These are phyloP conservation scores for Paragorgia papillata DNA, from an alignment of 92 coral and sea anemone species.

Conservation along the genomic window DNA sequence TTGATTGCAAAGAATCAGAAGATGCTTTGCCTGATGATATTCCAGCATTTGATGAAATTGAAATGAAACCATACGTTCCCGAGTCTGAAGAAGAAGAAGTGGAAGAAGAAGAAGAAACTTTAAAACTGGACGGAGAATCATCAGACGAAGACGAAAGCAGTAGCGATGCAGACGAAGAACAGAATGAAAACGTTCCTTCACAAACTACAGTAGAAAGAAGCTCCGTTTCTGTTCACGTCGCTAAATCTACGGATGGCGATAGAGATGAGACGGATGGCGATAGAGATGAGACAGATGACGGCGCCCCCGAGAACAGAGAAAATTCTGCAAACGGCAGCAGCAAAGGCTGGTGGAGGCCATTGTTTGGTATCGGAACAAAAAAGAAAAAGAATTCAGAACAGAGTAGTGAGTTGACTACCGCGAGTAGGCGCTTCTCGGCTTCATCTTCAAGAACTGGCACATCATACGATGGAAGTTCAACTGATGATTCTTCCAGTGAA, in stretches of 20 bases:
- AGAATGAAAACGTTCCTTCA: neutral
- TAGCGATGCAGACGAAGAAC: neutral
- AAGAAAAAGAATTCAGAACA: no score
- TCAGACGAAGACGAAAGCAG: constrained; percentile 3
- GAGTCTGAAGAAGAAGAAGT: constrained; percentile 4
- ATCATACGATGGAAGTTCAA: no score
- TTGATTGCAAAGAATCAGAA: constrained; percentile 33
- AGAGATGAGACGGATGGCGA: neutral
- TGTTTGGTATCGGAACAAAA: neutral
- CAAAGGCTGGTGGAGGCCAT: constrained; percentile 23
- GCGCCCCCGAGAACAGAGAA: neutral
- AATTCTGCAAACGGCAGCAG: neutral
- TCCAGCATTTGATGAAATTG: neutral
- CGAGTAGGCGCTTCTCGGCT: no score
- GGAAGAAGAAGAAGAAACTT: neutral
- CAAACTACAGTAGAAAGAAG: neutral
- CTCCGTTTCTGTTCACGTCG: neutral
- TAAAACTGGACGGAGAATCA: constrained; percentile 9
- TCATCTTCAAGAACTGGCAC: no score
- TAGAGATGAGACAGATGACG: neutral
- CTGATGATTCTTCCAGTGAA: no score
- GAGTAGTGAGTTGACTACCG: no score
- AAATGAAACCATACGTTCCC: constrained; percentile 11
- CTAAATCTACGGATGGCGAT: neutral
- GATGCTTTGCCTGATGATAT: constrained; percentile 18